Evolutionary conservation across 2,113 vertebrate species (phyloP), one percentile per base, ranked within the genome.

Genomic region (Mirza zaza): DNA sequence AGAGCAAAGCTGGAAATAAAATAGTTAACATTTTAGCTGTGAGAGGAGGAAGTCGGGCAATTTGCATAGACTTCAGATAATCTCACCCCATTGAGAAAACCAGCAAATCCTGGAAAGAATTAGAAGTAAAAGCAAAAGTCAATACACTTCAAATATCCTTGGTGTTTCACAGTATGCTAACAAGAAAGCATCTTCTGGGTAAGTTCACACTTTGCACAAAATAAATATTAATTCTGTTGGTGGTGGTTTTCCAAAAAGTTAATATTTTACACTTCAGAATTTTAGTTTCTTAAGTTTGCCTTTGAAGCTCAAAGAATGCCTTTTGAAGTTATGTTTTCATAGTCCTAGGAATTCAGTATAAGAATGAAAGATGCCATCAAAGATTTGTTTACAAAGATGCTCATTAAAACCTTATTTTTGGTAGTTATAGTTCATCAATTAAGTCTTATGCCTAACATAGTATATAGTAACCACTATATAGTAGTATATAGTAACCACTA

Each of bases 41-140:
- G 83, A 93, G 50, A 92, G 39, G 76, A 97, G 96, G 97, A 98
- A 98, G 94, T 95, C 55, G 81, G 61, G 79, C 85, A 91, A 98
- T 98, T 98, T 97, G 96, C 96, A 98, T 97, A 93, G 82, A 97
- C 96, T 97, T 98, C 97, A 98, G 97, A 98, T 87, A 97, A 82
- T 91, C 94, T 98, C 96, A 97, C 87, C 77, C 94, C 94, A 87
- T 85, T 97, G 87, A 97, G 95, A 97, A 97, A 97, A 95, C 34
- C 85, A 90, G 94, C 89, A 98, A 97, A 96, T 97, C 97, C 98
- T 97, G 89, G 93, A 90, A 97, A 97, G 98, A 98, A 98, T 97
- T 95, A 96, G 90, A 94, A 84, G 84, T 76, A 93, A 89, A 97
- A 97, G 91, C 94, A 91, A 94, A 97, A 97, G 97, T 97, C 97